A percentile compares a stretch with the other conserved stretches of the same genome.
phyloP scores from a whole-genome alignment of 2,113 vertebrate genomes.

The Lathamus discolor region DNA sequence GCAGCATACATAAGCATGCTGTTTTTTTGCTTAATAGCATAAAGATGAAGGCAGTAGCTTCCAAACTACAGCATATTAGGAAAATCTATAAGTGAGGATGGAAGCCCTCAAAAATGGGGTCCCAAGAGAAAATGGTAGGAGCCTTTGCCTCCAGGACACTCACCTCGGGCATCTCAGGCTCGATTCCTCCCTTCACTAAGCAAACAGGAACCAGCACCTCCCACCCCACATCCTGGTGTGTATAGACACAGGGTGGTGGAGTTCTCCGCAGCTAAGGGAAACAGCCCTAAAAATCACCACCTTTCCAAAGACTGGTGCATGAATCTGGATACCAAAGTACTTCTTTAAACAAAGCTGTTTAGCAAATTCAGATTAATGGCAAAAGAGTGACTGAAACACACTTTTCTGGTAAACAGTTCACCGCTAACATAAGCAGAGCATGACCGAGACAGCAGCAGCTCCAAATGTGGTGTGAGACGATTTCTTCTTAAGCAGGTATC shows the following conservation, averaged over 20 bases:
- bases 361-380: background rate
- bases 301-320: background rate
- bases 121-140: background rate
- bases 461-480: background rate
- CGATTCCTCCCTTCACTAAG: background rate
- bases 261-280: background rate
- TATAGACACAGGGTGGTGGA: background rate
- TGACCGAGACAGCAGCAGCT: accelerated
- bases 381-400: background rate
- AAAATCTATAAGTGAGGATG: background rate
- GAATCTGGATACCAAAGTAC: background rate
- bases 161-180: background rate
- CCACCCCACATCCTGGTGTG: background rate
- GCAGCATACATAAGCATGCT: background rate
- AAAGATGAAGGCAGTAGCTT: background rate
- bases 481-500: background rate
- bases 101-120: background rate
- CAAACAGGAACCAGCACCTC: background rate
- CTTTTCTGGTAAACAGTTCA: background rate
- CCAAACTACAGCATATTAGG: background rate
- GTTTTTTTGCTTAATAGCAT: background rate
- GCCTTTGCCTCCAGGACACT: background rate
- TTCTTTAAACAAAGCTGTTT: background rate
- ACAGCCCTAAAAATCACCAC: background rate
- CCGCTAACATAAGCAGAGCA: background rate